Conservation (phyloP, 2,113 vertebrate species). For the Alligator sinensis region DNA sequence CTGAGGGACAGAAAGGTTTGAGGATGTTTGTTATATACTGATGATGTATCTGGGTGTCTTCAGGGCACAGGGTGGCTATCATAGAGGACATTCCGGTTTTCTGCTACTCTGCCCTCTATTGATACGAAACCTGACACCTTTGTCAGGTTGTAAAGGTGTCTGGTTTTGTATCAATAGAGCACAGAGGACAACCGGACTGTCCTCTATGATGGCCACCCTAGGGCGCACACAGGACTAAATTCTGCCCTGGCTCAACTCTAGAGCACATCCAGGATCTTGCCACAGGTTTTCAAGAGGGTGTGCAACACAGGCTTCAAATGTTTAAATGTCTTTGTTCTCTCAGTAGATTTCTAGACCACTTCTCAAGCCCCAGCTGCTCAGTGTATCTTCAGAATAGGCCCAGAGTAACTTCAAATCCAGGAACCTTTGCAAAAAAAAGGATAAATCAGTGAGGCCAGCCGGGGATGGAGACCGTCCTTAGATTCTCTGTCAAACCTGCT, state of each 20-base stretch:
- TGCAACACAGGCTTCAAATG: not conserved
- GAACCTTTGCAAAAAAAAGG: not conserved
- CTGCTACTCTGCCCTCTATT: no score
- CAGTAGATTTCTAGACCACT: not conserved
- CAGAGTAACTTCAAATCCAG: not conserved
- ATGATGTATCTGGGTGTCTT: not conserved
- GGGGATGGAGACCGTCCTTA: not conserved
- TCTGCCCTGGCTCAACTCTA: not conserved
- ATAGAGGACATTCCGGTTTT: no score
- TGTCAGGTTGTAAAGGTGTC: no score
- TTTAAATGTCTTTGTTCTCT: not conserved
- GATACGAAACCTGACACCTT: no score
- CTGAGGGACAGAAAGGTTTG: rapidly evolving
- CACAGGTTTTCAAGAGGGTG: no score
- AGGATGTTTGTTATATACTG: not conserved
- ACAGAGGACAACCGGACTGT: no score
- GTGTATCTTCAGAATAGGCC: not conserved
- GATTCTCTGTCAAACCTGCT: not conserved
- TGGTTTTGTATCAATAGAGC: no score
- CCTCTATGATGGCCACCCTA: no score
- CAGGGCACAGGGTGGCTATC: not conserved
- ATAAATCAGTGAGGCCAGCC: not conserved
- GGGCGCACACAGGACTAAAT: not conserved
- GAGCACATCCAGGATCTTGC: not conserved
- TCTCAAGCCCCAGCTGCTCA: not conserved